phyloP scores from a whole-genome alignment of 2,888 invertebrate genomes.

The Idaea straminata region DNA sequence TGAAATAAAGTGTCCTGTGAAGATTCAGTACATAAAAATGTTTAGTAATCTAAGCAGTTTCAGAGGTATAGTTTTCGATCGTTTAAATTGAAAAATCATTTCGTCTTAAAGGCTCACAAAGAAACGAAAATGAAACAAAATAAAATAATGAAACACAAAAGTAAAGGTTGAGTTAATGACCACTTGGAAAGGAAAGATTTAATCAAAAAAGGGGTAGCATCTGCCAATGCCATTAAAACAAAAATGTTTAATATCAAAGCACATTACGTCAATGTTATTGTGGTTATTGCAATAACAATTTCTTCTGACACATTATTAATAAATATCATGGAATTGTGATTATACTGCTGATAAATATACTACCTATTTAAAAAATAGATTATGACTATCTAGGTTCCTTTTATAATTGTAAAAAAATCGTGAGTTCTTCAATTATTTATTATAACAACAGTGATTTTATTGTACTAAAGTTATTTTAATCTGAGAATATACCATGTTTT shows the following conservation, averaged over 20 bases:
- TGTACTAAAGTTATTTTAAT: too few species aligned
- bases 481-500: too few species aligned
- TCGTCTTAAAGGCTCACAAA: neutral
- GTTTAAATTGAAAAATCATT: neutral
- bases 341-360: too few species aligned
- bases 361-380: too few species aligned
- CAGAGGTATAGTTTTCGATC: too few species aligned
- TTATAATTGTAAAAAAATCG: too few species aligned
- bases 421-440: too few species aligned
- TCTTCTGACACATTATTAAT: conserved; percentile 35
- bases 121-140: neutral
- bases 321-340: neutral
- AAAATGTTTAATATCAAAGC: conserved; percentile 59
- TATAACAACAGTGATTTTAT: too few species aligned
- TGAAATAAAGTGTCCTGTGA: too few species aligned
- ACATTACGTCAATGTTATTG: conserved; percentile 42
- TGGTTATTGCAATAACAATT: conserved; percentile 51
- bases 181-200: conserved; percentile 52
- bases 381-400: too few species aligned
- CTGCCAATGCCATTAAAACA: conserved; percentile 58
- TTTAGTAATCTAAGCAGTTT: conserved; percentile 4
- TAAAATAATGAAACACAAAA: conserved; percentile 17
- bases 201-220: conserved; percentile 58
- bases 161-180: conserved; percentile 43
- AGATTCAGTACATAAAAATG: neutral